phyloP scores from a whole-genome alignment of 2,888 invertebrate genomes.

The Ochropacha duplaris region DNA sequence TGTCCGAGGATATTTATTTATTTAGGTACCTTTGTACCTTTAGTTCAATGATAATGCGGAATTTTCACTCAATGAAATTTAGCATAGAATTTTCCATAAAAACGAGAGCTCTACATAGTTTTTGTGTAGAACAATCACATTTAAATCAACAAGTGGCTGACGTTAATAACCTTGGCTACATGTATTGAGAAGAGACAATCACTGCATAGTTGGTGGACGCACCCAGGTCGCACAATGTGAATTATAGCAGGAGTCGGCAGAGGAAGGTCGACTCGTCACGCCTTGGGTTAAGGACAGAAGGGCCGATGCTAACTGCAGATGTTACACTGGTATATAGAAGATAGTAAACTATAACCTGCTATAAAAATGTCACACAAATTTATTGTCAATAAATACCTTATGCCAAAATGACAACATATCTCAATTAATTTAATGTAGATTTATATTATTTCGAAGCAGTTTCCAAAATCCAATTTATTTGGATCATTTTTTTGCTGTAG shows the following conservation, averaged over 20 bases:
- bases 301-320: slow-evolving; percentile 29
- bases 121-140: slow-evolving; percentile 32
- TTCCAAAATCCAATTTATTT: background rate
- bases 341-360: background rate
- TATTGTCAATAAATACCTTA: no score
- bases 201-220: slow-evolving; percentile 76
- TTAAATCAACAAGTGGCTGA: slow-evolving; percentile 26
- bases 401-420: background rate
- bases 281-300: slow-evolving; percentile 78
- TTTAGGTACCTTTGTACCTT: no score
- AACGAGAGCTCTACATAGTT: slow-evolving; percentile 18
- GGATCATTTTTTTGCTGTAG: background rate
- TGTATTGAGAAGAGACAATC: slow-evolving; percentile 79
- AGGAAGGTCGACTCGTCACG: slow-evolving; percentile 82
- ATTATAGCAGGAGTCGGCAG: slow-evolving; percentile 62
- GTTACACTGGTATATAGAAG: slow-evolving; percentile 14
- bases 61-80: background rate
- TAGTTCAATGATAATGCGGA: no score
- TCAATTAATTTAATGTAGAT: background rate
- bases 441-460: background rate
- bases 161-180: slow-evolving; percentile 62
- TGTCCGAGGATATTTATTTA: no score
- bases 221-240: slow-evolving; percentile 73
- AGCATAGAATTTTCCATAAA: background rate
- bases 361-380: background rate